Percentiles rank a stretch among this genome's conserved stretches.
Evolutionary conservation across 2,113 vertebrate species (phyloP).

Genomic region (Hirundichthys speculiger): DNA sequence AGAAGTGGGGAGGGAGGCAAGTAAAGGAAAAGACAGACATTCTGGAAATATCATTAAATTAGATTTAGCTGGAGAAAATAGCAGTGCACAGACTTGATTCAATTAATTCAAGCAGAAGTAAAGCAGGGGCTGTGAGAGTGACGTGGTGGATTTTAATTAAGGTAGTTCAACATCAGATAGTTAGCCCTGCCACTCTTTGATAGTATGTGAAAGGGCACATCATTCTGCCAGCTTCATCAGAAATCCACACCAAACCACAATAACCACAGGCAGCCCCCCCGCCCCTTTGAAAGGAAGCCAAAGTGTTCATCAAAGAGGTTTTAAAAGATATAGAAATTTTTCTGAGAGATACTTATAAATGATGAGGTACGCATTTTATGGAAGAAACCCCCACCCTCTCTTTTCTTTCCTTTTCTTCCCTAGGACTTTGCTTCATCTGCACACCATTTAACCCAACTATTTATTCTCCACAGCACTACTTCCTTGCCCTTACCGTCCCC

Average conservation of each 20-base stretch:
- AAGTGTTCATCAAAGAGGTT: conserved; percentile 32
- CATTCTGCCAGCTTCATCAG: background rate
- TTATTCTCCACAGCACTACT: conserved; percentile 2
- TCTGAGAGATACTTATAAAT: conserved; percentile 51
- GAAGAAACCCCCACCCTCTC: conserved; percentile 23
- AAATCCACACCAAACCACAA: background rate
- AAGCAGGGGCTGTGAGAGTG: conserved; percentile 30
- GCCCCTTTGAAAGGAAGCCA: conserved; percentile 33
- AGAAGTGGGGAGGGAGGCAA: background rate
- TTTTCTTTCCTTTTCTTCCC: conserved; percentile 10
- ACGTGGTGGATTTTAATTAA: conserved; percentile 55
- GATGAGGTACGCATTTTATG: conserved; percentile 30
- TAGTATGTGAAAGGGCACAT: too few relatives aligned
- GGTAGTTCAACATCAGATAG: conserved; percentile 40
- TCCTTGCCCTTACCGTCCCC: background rate
- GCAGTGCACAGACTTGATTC: conserved; percentile 50
- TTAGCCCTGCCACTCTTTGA: background rate
- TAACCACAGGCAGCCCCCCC: background rate
- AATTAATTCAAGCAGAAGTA: conserved; percentile 37
- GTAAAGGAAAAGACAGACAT: conserved; percentile 15
- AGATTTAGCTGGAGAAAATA: conserved; percentile 64
- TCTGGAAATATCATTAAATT: conserved; percentile 71
- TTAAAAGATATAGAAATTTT: conserved; percentile 51
- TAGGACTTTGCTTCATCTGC: conserved; percentile 36
- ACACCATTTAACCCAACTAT: conserved; percentile 22